Conservation (phyloP, 2,888 invertebrate species). For the Plebejus anna region DNA sequence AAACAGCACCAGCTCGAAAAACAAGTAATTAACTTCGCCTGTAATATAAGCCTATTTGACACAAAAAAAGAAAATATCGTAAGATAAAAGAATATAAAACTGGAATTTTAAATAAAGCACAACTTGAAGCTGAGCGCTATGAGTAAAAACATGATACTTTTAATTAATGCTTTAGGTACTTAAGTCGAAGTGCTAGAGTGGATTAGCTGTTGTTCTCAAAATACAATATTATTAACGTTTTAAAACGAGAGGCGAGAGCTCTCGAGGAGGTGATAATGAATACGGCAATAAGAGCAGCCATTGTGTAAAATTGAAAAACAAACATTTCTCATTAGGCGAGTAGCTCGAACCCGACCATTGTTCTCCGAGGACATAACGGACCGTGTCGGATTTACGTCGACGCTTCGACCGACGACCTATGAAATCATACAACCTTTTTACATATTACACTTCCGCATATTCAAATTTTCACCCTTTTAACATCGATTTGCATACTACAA, state of each 20-base stretch:
- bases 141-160: slow-evolving; percentile 13
- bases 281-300: slow-evolving; percentile 62
- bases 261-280: slow-evolving; percentile 61
- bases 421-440: slow-evolving; percentile 42
- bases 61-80: background rate
- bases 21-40: background rate
- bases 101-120: slow-evolving; percentile 15
- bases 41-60: background rate
- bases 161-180: slow-evolving; percentile 22
- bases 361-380: slow-evolving; percentile 73
- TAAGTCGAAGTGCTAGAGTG: slow-evolving; percentile 23
- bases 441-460: background rate
- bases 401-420: slow-evolving; percentile 60
- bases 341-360: slow-evolving; percentile 68
- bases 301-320: slow-evolving; percentile 71
- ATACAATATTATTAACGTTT: slow-evolving; percentile 45
- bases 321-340: slow-evolving; percentile 77
- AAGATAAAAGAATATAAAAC: slow-evolving; percentile 13
- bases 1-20: background rate
- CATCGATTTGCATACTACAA: slow-evolving; percentile 2
- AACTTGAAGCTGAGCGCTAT: slow-evolving; percentile 6
- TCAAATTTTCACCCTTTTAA: slow-evolving; percentile 10
- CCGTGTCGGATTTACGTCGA: slow-evolving; percentile 72
- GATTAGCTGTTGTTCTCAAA: slow-evolving; percentile 17
- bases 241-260: slow-evolving; percentile 40